Evolutionary conservation across 2,888 invertebrate genomes (phyloP), one percentile per base, ranked within the genome.

Genomic region (Drosophila birchii): DNA sequence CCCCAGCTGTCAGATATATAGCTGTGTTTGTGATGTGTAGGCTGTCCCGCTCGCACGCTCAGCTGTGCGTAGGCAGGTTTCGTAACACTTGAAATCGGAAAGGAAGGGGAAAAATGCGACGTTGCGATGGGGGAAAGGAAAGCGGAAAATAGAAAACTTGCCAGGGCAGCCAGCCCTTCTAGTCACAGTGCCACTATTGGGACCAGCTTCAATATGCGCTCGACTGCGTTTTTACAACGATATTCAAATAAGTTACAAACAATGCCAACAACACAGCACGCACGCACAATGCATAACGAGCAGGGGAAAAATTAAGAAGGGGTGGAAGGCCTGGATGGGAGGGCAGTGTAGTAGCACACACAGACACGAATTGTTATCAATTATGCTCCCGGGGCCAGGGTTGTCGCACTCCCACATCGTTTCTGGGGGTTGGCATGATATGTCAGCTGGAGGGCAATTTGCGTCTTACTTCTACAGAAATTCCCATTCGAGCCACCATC

Each of bases 41-140:
- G 44, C 32, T 36, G 16, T 49, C 55, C 39, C 53, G 32, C 55
- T 59, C 76, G 38, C 67, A 53, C 75, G 60, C 84, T 78, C 81
- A 82, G 85, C 88, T 81, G 82, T 82, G 88, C 88, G 82, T 82
- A 85, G 82, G 81, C 58, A 57, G 70, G 70, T 69, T 69, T 69
- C 71, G 71, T 69, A 69, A 70, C 53, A 70, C 44, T 53, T 53
- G 51, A 36, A 53, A 53, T 53, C 26, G 49, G n/a, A 67, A 53
- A 69, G 57, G 57, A 44, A 68, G 41, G 41, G 49, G 36, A 69
- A 69, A 69, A 56, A 56, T 36, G 34, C 47, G 41, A 56, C 70
- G 29, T 36, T 9, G 20, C 32, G 62, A 26, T 29, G 71, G 36
- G 51, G 57, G 44, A 67, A 69, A 63, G 76, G 81, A 85, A 85